Base-by-base conservation (phyloP, 2,888 invertebrate genomes). In the Endotricha flammealis region DNA sequence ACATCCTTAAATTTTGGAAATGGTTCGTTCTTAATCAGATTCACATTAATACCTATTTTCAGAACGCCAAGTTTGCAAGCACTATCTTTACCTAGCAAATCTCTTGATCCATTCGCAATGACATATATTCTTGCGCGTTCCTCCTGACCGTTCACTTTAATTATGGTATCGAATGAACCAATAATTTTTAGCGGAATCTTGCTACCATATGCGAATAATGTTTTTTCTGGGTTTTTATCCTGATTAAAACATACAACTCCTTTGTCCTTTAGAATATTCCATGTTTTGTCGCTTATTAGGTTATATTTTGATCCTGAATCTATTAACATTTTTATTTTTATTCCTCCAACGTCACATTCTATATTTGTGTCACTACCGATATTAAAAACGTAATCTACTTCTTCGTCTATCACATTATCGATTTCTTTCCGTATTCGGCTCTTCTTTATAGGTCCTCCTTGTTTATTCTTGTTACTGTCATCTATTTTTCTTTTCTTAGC, bases 1-100 rank as follows among this genome's bases (percentile, higher is more conserved):
- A 44, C 29, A 24, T 39, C 30, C 32, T 44, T 50, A n/a, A n/a
- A n/a, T n/a, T n/a, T n/a, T n/a, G n/a, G n/a, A n/a, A n/a, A n/a
- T n/a, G n/a, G n/a, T n/a, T 3, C 44, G 36, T 34, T 47, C 46
- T 4, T 47, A 64, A 57, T 41, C 72, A 53, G 10, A 40, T 5
- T n/a, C 41, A n/a, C n/a, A n/a, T n/a, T n/a, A n/a, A n/a, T n/a
- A n/a, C n/a, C 41, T 0, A 49, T 2, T 32, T 39, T 42, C 7
- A 49, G 24, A 8, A 48, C 46, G 4, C 46, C 48, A 10, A 52
- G 20, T 12, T 12, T 20, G 1, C 20, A 34, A 5, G 50, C 44
- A 1, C 41, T 42, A 1, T 30, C 20, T 33, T 38, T 43, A 2
- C 50, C 50, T 8, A 49, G 20, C 1, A 49, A 16, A 29, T 49